A percentile compares a stretch with the other conserved stretches of the same genome.
Conservation (phyloP, 2,888 invertebrate genomes). For the Drosophila imparisetae region DNA sequence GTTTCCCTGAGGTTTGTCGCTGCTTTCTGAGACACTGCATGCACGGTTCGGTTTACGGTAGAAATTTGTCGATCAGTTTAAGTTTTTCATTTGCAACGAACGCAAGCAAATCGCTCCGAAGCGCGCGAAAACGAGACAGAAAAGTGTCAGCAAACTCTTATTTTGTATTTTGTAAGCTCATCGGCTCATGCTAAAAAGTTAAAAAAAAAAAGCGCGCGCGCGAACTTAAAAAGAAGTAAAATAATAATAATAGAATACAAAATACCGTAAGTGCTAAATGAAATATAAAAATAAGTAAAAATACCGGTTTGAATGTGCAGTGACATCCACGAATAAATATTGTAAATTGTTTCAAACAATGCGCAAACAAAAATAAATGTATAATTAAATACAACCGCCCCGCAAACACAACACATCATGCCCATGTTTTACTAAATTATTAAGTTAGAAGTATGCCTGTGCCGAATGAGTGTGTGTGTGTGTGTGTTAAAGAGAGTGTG, state of each 20-base stretch:
- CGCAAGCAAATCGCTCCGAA: slow-evolving; percentile 72
- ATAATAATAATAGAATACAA: slow-evolving; percentile 8
- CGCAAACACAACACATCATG: slow-evolving; percentile 31
- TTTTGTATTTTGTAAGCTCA: slow-evolving; percentile 24
- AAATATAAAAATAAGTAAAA: slow-evolving; percentile 47
- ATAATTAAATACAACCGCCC: slow-evolving; percentile 29
- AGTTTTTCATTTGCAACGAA: slow-evolving; percentile 84
- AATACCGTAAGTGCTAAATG: slow-evolving; percentile 43
- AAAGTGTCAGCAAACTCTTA: slow-evolving; percentile 41
- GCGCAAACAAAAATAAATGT: slow-evolving; percentile 22
- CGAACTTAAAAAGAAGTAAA: slow-evolving; percentile 21
- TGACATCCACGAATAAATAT: slow-evolving; percentile 53
- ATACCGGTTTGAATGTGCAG: slow-evolving; percentile 61
- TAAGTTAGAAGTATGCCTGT: slow-evolving; percentile 43
- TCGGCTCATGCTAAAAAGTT: not conserved
- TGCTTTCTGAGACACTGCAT: slow-evolving; percentile 72
- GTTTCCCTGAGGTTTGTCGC: slow-evolving; percentile 47
- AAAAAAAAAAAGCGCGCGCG: slow-evolving; percentile 56
- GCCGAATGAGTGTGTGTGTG: slow-evolving; percentile 12
- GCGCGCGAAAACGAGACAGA: slow-evolving; percentile 63
- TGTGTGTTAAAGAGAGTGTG: slow-evolving; percentile 41
- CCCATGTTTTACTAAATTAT: slow-evolving; percentile 53
- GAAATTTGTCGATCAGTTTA: slow-evolving; percentile 84
- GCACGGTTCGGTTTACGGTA: slow-evolving; percentile 70
- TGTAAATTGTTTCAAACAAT: slow-evolving; percentile 58